Evolutionary conservation across 2,113 vertebrate species (phyloP), one percentile per base, ranked within the genome.

Genomic region (Aegithalos caudatus): DNA sequence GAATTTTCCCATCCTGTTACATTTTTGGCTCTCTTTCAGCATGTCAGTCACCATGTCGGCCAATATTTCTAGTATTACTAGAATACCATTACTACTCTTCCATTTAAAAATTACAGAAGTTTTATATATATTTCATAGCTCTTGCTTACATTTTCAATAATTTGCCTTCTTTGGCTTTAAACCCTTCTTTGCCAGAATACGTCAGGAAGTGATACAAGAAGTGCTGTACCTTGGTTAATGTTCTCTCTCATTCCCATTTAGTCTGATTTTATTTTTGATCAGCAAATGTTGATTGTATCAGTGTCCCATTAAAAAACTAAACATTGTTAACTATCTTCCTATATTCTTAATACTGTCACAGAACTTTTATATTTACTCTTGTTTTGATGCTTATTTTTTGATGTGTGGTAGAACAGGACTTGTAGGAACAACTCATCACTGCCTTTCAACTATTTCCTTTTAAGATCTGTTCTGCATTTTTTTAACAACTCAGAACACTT

Each of bases 51-150:
- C 20, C 3, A 28, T 35, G 25, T 17, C 11, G 51, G 19, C 29
- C 35, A 47, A 9, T 38, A 57, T 65, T 85, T 86, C 45, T 53
- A 28, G 21, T 51, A 60, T 65, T 85, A 82, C 45, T 53, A 28
- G 21, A 47, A 60, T 8, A 50, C 8, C 4, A 50, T 33, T 81
- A 27, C 4, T 16, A 21, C 24, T 70, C 6, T 65, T 51, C 20
- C 5, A n/a, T 56, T 81, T 82, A 2, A 81, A 85, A 78, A 65
- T 56, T 0, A 40, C 1, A 0, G 1, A 2, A 0, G 3, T 57
- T 64, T 61, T 31, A 16, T 14, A 22, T 16, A 23, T 44, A 65
- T 69, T 51, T 9, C 77, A 11, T 37, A 3, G 4, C 54, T 50
- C 33, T 48, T 83, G 5, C 27, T 57, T 10, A 9, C n/a, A 12